Evolutionary conservation across 2,797 vertebrate species (phyloP).

Genomic region (Pterois miles): DNA sequence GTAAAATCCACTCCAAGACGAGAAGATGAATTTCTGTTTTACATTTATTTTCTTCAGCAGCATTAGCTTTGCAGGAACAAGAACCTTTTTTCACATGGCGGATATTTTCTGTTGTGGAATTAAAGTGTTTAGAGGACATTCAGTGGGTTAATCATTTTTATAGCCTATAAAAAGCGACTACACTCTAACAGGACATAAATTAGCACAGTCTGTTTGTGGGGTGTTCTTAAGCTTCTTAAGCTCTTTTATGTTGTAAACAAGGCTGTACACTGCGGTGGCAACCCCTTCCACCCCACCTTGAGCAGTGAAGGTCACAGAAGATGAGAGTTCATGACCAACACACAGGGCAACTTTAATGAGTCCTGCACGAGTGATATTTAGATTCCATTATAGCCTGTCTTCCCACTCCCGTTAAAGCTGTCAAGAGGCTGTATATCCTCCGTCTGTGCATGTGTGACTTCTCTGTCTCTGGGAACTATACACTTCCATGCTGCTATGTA

Average conservation of each 20-base stretch:
- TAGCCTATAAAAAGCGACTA: slow-evolving; percentile 28
- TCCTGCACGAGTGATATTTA: slow-evolving; percentile 50
- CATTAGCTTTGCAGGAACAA: background rate
- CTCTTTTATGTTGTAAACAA: slow-evolving; percentile 26
- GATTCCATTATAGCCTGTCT: slow-evolving; percentile 40
- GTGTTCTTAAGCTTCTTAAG: background rate
- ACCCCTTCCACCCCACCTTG: slow-evolving; percentile 11
- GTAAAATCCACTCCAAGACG: slow-evolving; percentile 3
- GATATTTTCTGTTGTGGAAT: slow-evolving; percentile 26
- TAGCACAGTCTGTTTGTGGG: slow-evolving; percentile 9
- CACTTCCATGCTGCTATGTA: background rate
- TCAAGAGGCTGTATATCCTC: slow-evolving; percentile 38
- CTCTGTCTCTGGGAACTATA: background rate
- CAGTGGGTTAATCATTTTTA: slow-evolving; percentile 44
- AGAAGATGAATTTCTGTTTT: background rate
- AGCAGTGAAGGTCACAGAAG: slow-evolving; percentile 52
- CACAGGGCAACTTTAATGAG: slow-evolving; percentile 61
- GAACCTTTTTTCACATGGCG: background rate
- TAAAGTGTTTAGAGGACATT: slow-evolving; percentile 39
- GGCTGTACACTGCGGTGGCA: background rate
- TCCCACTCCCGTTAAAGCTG: slow-evolving; percentile 27
- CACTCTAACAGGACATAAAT: slow-evolving; percentile 38
- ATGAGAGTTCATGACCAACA: slow-evolving; percentile 49
- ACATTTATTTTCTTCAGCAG: background rate
- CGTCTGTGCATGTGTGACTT: slow-evolving; percentile 36